Evolutionary conservation across 1,140 invertebrate genomes (phyloP).

Genomic region (Leguminivora glycinivorella): DNA sequence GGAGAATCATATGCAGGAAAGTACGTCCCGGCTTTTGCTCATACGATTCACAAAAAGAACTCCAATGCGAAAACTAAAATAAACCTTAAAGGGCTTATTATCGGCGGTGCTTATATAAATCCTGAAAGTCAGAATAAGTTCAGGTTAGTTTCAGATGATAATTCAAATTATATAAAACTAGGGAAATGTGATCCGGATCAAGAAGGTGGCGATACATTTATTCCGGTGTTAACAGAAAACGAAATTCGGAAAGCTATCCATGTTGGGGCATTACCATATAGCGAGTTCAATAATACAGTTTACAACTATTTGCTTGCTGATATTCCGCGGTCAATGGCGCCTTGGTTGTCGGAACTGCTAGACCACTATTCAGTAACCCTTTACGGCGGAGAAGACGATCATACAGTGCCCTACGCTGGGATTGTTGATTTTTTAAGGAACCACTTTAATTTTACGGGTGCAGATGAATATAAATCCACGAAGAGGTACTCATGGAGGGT

Average conservation of each 20-base stretch:
- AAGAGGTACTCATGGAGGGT: constrained; percentile 84
- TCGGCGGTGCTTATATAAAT: constrained; percentile 90
- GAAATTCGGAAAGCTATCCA: constrained; percentile 86
- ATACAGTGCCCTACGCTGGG: constrained; percentile 90
- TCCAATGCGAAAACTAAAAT: no score
- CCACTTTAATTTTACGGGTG: constrained; percentile 82
- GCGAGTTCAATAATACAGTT: constrained; percentile 79
- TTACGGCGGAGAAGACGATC: constrained; percentile 92
- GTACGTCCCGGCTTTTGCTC: no score
- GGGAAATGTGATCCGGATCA: constrained; percentile 53
- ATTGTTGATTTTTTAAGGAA: constrained; percentile 86
- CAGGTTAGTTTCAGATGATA: constrained; percentile 49
- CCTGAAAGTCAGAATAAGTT: constrained; percentile 85
- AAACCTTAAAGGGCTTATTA: no score
- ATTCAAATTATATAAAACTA: constrained; percentile 82
- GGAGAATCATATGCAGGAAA: no score
- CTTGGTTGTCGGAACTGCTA: no score
- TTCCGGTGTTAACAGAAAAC: constrained; percentile 80
- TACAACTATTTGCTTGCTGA: constrained; percentile 86
- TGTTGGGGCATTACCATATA: constrained; percentile 88
- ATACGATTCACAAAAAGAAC: no score
- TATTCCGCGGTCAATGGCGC: constrained; percentile 90
- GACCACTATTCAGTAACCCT: constrained; percentile 85
- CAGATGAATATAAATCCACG: constrained; percentile 83
- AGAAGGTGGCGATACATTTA: constrained; percentile 36